Evolutionary conservation across 2,888 invertebrate genomes (phyloP), one percentile per base, ranked within the genome.

Genomic region (Clitarchus hookeri): DNA sequence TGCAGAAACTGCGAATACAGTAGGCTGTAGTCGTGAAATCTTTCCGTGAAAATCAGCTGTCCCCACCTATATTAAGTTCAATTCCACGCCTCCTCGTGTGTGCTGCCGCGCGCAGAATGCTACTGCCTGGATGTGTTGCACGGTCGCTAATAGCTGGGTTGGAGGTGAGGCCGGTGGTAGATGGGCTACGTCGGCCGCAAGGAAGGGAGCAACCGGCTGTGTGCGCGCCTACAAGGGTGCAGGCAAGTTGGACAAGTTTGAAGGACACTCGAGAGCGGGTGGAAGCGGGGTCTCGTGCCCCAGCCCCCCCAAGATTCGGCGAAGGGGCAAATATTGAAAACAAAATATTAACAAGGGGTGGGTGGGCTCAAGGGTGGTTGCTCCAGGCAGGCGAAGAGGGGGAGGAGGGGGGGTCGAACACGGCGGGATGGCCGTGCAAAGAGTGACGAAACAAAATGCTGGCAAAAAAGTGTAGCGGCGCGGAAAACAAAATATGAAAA

Each of bases 281-380:
- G 65, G 65, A 65, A n/a, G 65, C 11, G 65, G 65, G 65, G n/a
- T 1, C 19, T 12, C 1, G 65, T 6, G 16, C 65, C 23, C 65
- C 65, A 0, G 2, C 65, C 23, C 65, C 65, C n/a, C 11, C 16
- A 65, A 65, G 65, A 65, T 65, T 65, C 65, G 65, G 65, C 65
- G 65, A 65, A 65, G 65, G 82, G 82, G 82, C 44, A 82, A 82
- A 82, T 82, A 82, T 82, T 82, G 82, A 44, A 82, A 82, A 82
- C 82, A 82, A 82, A 82, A 82, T 82, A 82, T 82, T 44, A 82
- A 82, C 27, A 23, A 27, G 44, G 82, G 82, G 65, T 65, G 65
- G 65, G 65, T 65, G 65, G 65, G 65, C 65, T 65, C 23, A 23
- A n/a, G 65, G 65, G 65, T 19, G 6, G n/a, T n/a, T n/a, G 19